Evolutionary conservation across 2,888 invertebrate species (phyloP), one percentile per base, ranked within the genome.

Genomic region (Hirtodrosophila confusa): DNA sequence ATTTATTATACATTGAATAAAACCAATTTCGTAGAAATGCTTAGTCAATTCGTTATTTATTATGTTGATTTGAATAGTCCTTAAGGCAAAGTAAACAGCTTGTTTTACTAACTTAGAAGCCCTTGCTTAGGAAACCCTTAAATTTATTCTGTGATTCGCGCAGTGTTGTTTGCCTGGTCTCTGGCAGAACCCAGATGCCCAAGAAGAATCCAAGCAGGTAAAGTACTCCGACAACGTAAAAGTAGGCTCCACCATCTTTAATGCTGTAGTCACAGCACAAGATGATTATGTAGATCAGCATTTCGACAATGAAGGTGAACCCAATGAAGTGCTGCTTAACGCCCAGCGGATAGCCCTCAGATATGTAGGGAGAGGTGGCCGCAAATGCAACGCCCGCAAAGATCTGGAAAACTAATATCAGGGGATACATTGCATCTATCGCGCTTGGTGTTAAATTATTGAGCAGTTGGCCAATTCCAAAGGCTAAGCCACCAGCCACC

Each of bases 331-430:
- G 90, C 2, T 87, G 85, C 49, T 91, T 90, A 0, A 89, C 76
- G 0, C 75, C 74, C 23, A 89, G 50, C 0, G 90, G 90, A 64
- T 83, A 90, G 2, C 88, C 89, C 51, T 90, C 90, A 1, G 80
- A 66, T 0, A 89, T 53, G n/a, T 74, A 11, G 63, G 56, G 23
- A 76, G 63, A 8, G 62, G 79, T 5, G 49, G 62, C 10, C 36
- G 39, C 43, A 23, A 69, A 72, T 7, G 89, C 85, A n/a, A 89
- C 36, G 23, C 89, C 86, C 0, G 85, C 75, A 51, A 85, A 86
- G 0, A 90, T 0, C 50, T 86, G 84, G 48, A 75, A 80, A 0
- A 69, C 0, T 10, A 86, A 48, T 1, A 90, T 2, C 5, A 90
- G 24, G 4, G 7, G 2, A 23, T 57, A 27, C 1, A 67, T 9